Base-by-base conservation (phyloP, 2,888 invertebrate genomes). In the Agrotis segetum region DNA sequence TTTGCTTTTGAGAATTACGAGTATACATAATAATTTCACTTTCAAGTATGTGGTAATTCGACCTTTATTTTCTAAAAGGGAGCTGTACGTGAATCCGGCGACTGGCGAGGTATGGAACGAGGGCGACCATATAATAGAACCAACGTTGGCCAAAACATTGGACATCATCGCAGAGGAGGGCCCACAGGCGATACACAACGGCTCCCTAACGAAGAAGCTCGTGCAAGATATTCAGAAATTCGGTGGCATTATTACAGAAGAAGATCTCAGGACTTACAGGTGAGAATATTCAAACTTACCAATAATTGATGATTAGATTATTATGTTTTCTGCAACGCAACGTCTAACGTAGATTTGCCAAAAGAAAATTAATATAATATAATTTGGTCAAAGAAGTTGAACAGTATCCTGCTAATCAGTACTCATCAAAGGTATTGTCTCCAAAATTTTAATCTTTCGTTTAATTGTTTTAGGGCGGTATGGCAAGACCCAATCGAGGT, bases 251-350 rank as follows among this genome's bases (percentile, higher is more conserved):
- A 97, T 99, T 62, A 98, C 98, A 1, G 96, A 96, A 84, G 97
- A 98, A 66, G 99, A 99, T 92, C 96, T 99, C 88, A 93, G 93
- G 77, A 95, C 96, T 81, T 99, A 97, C 95, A 96, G 91, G 98
- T 98, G 63, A 79, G 74, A 46, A 5, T 24, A 24, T 60, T 49
- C 3, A 13, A 56, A 40, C 40, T 40, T 11, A 40, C 40, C 40
- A 40, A 40, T 40, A 1, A 9, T 11, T 1, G 40, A 40, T 40
- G 40, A 11, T 9, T 40, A 40, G 40, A 40, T 40, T 11, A 1
- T 40, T 34, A 29, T 29, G 29, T 34, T 40, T 40, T 40, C 1
- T 40, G 2, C 40, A 40, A 40, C 40, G 11, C 40, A 2, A 40
- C 40, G 40, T 40, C 40, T 1, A 40, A 40, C 40, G 40, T 40